phyloP scores from a whole-genome alignment of 1,140 invertebrate species.

The Calliopsis andreniformis region DNA sequence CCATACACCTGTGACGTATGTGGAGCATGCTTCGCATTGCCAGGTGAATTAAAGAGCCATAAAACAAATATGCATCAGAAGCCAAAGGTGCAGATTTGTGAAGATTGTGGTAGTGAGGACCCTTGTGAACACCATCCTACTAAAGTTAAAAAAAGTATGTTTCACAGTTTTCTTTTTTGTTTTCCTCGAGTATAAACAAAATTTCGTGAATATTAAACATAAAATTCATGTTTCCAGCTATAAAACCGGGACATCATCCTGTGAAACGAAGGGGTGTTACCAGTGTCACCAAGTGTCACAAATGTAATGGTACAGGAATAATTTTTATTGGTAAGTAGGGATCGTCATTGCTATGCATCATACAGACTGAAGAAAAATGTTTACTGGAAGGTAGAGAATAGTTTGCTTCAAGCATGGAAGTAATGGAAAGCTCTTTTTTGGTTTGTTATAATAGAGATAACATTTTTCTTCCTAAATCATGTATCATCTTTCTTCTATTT shows the following conservation, averaged over 20 bases:
- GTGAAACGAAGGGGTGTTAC: slow-evolving; percentile 91
- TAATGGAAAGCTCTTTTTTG: background rate
- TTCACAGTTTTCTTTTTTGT: background rate
- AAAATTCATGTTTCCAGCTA: slow-evolving; percentile 70
- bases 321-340: slow-evolving; percentile 87
- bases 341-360: background rate
- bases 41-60: slow-evolving; percentile 82
- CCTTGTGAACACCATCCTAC: slow-evolving; percentile 80
- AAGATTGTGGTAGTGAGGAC: slow-evolving; percentile 80
- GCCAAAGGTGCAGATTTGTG: slow-evolving; percentile 78
- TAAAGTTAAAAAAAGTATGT: slow-evolving; percentile 80
- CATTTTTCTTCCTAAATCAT: slow-evolving; percentile 55
- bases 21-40: slow-evolving; percentile 82
- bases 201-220: background rate
- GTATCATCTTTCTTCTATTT: slow-evolving; percentile 67
- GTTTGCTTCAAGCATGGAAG: background rate
- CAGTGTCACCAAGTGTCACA: slow-evolving; percentile 92
- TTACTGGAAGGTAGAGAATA: slow-evolving; percentile 3
- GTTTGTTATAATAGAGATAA: slow-evolving; percentile 20
- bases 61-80: slow-evolving; percentile 81
- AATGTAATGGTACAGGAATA: slow-evolving; percentile 93
- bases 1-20: slow-evolving; percentile 83
- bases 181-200: background rate
- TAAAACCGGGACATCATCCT: slow-evolving; percentile 87
- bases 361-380: slow-evolving; percentile 56